Base-by-base conservation (phyloP, 2,888 invertebrate species). In the Nudaria mundana region DNA sequence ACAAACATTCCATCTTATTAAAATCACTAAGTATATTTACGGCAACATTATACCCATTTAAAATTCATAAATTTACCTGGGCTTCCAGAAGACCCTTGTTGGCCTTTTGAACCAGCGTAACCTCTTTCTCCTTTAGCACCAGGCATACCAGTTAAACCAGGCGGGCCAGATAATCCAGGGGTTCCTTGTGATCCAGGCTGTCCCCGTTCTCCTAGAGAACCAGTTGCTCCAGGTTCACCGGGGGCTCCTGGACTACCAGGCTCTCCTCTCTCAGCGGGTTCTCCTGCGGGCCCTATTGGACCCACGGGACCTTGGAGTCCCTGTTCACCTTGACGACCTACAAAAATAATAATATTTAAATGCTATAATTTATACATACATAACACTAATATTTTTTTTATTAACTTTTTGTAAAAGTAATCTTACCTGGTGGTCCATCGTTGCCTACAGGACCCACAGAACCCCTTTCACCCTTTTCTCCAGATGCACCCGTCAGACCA, bases 201-300 rank as follows among this genome's bases (percentile, higher is more conserved):
- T 1, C 96, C 96, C 44, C 95, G 80, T 56, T 95, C 95, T 23
- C 95, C 96, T 2, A 92, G 90, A 1, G 90, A 89, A 0, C 96
- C 96, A 1, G 91, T 78, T n/a, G 95, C 93, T 1, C 95, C 95
- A 8, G 89, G 71, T 61, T 94, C 94, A 22, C 94, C 94, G 4
- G 93, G 90, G 1, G 90, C 76, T 1, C 96, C 96, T 0, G 94
- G 91, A 3, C 91, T 80, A 2, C 95, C 95, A 0, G 93, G 90
- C 61, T 95, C 95, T 12, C 95, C 95, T 62, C 95, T 85, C 73
- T 95, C 95, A 0, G 94, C 95, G 30, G 94, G 92, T 75, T 95
- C 95, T 10, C 96, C 96, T 0, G 94, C 94, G 1, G 94, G 93
- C 1, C 96, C 96, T 0, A 90, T 86, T 0, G 93, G 92, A 3